A percentile compares a stretch with the other conserved stretches of the same genome.
Conservation (phyloP, 2,113 vertebrate species). For the Plectropomus leopardus region DNA sequence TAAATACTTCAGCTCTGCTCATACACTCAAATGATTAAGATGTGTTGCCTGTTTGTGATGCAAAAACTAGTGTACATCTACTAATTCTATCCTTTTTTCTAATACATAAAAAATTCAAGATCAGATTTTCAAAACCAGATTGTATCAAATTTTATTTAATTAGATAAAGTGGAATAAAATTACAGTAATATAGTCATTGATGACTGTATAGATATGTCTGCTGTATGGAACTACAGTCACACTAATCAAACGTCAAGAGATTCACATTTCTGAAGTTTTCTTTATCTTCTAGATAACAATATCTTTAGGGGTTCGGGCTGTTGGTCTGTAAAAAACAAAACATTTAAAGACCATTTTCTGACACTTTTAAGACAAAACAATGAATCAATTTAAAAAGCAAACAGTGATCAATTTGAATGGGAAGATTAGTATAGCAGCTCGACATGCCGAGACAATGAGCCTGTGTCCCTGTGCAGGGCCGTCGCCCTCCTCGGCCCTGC, state of each 20-base stretch:
- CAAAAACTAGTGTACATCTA: not conserved
- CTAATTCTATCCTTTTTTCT: no score
- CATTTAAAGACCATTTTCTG: not conserved
- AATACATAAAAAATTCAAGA: no score
- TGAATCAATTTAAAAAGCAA: no score
- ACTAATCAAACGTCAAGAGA: no score
- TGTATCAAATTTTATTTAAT: not conserved
- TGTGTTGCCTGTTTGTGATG: not conserved
- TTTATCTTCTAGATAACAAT: not conserved
- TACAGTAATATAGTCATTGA: not conserved
- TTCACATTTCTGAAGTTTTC: no score
- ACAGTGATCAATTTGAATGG: slow-evolving; percentile 9
- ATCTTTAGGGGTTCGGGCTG: not conserved
- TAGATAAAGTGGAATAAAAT: not conserved
- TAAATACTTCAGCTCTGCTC: not conserved
- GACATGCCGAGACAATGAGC: not conserved
- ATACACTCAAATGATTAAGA: not conserved
- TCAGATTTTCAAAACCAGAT: not conserved
- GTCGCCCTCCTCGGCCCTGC: not conserved
- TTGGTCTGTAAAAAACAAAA: not conserved
- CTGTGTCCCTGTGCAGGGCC: slow-evolving; percentile 30
- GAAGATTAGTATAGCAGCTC: not conserved
- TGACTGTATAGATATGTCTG: not conserved
- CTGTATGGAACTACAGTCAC: no score
- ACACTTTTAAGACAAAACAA: not conserved